Conservation (phyloP, 37 sponge, comb jelly and placozoan species). For the Aplysina aerophoba region DNA sequence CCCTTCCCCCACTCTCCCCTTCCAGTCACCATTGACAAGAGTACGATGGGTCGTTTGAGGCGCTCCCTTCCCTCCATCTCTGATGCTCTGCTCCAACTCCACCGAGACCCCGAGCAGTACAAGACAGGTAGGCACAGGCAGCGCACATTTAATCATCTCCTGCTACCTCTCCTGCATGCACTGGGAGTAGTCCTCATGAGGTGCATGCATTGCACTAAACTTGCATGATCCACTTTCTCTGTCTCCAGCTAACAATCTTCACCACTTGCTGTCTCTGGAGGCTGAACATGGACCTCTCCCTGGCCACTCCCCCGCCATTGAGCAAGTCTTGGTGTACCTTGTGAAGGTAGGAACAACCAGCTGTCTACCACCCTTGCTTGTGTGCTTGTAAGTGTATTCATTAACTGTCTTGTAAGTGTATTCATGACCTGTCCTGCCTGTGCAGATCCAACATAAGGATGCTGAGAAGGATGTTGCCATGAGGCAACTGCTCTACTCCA, state of each 20-base stretch:
- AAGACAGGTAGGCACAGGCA: conserved; percentile 28
- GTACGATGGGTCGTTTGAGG: conserved; percentile 10
- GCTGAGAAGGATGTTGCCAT: conserved; percentile 22
- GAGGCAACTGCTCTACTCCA: conserved; percentile 46
- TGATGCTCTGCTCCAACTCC: conserved; percentile 15
- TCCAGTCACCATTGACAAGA: not conserved
- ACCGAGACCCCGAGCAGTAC: conserved; percentile 25
- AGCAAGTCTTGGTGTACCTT: conserved; percentile 31
- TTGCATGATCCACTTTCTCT: not conserved
- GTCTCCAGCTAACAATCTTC: conserved; percentile 29
- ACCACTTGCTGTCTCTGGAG: conserved; percentile 46
- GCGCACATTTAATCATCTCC: not conserved
- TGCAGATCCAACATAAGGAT: not conserved
- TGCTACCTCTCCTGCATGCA: not conserved
- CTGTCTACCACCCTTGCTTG: no score
- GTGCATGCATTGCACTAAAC: not conserved
- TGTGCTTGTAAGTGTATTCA: no score
- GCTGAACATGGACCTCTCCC: conserved; percentile 41
- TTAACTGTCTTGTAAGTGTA: no score
- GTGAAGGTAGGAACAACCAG: conserved; percentile 17
- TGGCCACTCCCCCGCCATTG: conserved; percentile 32
- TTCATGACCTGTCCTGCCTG: no score
- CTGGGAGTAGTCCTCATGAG: not conserved
- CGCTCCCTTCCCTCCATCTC: conserved; percentile 30
- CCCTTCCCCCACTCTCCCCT: not conserved